Evolutionary conservation across 2,113 vertebrate species (phyloP).

Genomic region (Monarcha castaneiventris): DNA sequence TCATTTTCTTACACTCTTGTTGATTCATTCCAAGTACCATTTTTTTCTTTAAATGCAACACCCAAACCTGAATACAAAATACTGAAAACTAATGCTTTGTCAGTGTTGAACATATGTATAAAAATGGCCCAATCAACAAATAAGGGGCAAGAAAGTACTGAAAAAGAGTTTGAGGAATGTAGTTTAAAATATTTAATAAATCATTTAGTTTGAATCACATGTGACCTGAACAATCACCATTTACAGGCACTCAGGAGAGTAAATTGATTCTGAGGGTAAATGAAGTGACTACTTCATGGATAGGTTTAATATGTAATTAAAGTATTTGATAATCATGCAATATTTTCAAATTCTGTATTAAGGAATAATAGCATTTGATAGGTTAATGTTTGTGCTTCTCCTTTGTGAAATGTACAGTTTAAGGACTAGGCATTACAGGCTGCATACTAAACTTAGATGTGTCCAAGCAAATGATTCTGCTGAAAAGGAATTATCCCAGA

Average conservation of each 20-base stretch:
- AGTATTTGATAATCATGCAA: background rate
- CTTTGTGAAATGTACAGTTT: background rate
- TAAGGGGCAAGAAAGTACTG: background rate
- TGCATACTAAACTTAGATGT: background rate
- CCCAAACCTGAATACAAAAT: background rate
- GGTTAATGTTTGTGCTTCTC: background rate
- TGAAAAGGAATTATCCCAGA: background rate
- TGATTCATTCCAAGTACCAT: background rate
- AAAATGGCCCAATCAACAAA: background rate
- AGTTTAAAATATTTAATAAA: background rate
- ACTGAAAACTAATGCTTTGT: background rate
- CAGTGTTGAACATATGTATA: background rate
- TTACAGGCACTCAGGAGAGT: background rate
- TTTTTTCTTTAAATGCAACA: background rate
- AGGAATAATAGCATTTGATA: background rate
- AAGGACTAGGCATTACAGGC: background rate
- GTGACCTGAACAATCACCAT: background rate
- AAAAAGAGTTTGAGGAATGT: background rate
- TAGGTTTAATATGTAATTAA: background rate
- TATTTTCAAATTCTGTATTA: background rate
- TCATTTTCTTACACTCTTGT: background rate
- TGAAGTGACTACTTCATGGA: background rate
- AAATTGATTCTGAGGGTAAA: background rate
- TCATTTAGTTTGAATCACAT: background rate
- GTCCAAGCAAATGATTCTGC: background rate